Conservation (phyloP, 2,888 invertebrate species). For the Tinea trinotella region DNA sequence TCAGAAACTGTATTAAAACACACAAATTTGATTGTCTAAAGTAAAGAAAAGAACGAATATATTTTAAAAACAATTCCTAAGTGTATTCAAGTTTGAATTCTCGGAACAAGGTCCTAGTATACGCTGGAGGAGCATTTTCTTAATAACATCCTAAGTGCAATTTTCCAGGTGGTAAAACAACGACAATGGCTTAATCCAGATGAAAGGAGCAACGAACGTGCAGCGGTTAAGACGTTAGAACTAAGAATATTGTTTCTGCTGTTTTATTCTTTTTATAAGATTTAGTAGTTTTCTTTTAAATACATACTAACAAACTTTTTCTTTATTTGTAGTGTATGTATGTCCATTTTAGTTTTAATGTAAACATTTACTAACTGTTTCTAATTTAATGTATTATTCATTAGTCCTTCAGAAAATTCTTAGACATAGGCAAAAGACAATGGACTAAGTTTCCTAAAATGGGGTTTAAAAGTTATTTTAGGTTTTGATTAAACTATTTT, state of each 20-base stretch:
- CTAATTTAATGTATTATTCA: too few species aligned
- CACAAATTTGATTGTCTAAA: too few species aligned
- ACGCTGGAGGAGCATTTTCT: constrained; percentile 13
- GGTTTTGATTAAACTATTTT: too few species aligned
- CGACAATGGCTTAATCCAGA: constrained; percentile 17
- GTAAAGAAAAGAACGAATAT: too few species aligned
- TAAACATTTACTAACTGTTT: too few species aligned
- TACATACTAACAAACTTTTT: neutral
- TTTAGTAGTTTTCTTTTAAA: neutral
- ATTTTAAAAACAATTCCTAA: neutral
- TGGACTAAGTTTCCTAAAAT: too few species aligned
- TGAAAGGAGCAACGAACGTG: constrained; percentile 14
- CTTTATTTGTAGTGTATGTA: too few species aligned
- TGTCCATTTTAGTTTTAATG: too few species aligned
- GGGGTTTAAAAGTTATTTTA: too few species aligned
- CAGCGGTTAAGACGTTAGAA: neutral
- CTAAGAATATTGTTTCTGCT: neutral
- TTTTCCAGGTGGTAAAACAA: constrained; percentile 18
- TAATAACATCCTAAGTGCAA: constrained; percentile 19
- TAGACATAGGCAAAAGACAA: too few species aligned
- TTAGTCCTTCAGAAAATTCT: too few species aligned
- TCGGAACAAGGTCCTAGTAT: neutral
- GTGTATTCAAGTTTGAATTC: neutral
- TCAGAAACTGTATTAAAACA: too few species aligned
- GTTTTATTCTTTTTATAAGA: neutral